Percentiles rank a stretch among this genome's conserved stretches.
Evolutionary conservation across 2,113 vertebrate genomes (phyloP).

Genomic region (Myrmophylax atrothorax): DNA sequence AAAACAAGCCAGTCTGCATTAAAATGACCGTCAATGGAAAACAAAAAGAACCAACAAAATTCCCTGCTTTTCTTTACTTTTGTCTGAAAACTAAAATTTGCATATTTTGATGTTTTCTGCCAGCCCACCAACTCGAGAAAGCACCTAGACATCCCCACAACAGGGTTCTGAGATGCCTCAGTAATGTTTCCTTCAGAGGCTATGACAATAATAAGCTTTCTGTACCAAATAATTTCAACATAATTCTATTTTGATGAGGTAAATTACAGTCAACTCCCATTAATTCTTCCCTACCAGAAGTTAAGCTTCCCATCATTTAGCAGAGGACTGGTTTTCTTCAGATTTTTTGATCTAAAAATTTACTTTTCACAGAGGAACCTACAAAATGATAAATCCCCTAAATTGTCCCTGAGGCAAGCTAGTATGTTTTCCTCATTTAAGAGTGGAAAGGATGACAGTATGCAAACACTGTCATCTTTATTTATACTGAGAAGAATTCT

Average conservation of each 20-base stretch:
- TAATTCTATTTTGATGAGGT: not conserved
- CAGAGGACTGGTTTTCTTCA: not conserved
- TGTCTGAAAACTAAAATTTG: not conserved
- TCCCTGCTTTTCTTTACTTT: not conserved
- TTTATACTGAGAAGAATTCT: not conserved
- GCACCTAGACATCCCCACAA: not conserved
- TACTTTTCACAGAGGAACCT: not conserved
- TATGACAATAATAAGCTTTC: not conserved
- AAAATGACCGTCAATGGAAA: not conserved
- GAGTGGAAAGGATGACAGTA: not conserved
- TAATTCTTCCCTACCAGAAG: not conserved
- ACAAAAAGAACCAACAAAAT: constrained; percentile 6
- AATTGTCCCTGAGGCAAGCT: not conserved
- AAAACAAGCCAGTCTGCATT: not conserved
- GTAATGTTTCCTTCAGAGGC: not conserved
- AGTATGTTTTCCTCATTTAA: not conserved
- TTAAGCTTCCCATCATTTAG: not conserved
- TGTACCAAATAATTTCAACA: not conserved
- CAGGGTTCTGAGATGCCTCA: not conserved
- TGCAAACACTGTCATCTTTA: not conserved
- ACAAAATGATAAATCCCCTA: not conserved
- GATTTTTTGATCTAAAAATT: not conserved
- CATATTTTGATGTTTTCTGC: not conserved
- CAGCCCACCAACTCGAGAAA: not conserved
- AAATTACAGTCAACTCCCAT: not conserved